These are phyloP conservation scores for Aldabrachelys gigantea DNA, from an alignment of 2,113 vertebrate genomes.

Conservation along the genomic window DNA sequence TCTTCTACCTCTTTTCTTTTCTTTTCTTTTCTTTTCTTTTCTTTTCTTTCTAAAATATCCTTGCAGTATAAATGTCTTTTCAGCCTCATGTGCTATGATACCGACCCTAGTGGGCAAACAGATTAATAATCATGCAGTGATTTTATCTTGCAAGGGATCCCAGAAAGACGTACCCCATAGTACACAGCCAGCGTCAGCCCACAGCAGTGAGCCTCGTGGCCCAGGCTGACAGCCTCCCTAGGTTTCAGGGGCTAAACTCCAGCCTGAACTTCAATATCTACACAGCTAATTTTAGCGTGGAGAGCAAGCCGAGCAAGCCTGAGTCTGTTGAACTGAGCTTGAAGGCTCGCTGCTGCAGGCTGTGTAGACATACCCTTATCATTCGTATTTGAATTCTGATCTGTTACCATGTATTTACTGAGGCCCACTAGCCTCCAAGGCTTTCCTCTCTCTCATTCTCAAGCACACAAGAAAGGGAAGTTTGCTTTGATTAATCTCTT, in stretches of 20 bases:
- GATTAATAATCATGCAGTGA: background rate
- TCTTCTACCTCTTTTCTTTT: accelerated
- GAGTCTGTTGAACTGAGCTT: background rate
- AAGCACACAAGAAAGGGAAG: background rate
- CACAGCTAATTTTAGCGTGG: background rate
- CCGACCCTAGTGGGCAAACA: background rate
- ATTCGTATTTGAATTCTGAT: accelerated
- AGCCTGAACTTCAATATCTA: background rate
- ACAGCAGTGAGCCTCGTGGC: background rate
- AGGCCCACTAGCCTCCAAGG: background rate
- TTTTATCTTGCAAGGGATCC: background rate
- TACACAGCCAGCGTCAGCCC: background rate
- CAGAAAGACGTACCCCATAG: background rate
- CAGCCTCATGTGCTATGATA: background rate
- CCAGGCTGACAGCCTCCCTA: background rate
- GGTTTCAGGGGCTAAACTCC: background rate
- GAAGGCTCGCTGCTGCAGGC: background rate
- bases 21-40: accelerated
- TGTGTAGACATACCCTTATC: no score
- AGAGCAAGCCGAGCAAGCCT: background rate
- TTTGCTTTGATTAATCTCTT: background rate
- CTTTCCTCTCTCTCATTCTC: background rate
- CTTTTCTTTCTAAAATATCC: background rate
- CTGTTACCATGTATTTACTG: background rate
- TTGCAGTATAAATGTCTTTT: accelerated